Evolutionary conservation across 2,888 invertebrate species (phyloP), one percentile per base, ranked within the genome.

Genomic region (Microplitis manilae): DNA sequence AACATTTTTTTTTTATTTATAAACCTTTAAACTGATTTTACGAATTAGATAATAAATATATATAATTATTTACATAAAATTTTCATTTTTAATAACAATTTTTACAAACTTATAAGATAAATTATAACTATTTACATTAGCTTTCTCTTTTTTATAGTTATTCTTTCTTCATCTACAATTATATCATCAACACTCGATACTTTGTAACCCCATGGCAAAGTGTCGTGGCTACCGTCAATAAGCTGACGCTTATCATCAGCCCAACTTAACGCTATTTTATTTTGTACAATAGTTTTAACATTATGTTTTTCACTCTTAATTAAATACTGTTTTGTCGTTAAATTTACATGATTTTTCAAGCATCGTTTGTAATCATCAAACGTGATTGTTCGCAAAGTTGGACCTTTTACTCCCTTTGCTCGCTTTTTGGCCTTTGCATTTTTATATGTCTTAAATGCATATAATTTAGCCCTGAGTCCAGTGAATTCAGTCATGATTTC

Each of bases 351-450:
- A 8, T 69, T 20, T 9, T 61, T 64, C 8, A 60, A 17, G 50
- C 73, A 72, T n/a, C 67, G n/a, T 41, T 68, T 40, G 20, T 6
- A 41, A 41, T 68, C 73, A 8, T 73, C 62, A 15, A 61, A 73
- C 2, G 73, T 73, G 8, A 77, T 77, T 17, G 2, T 39, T 9
- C 68, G 61, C 1, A 77, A 38, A 17, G 73, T n/a, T 8, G 68
- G 68, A 1, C n/a, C 6, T 72, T 73, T 72, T n/a, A 71, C 65
- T 17, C 77, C 78, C 38, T 77, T 78, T 9, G 75, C 80, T 13
- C 50, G 30, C 20, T 67, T 40, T 50, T 30, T 30, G 30, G 30
- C 2, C 30, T 30, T 30, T 30, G 2, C 4, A 4, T 30, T 30
- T 30, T 30, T 30, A 30, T 30, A 30, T 30, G 30, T 30, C 30